Base-by-base conservation (phyloP, 2,113 vertebrate genomes). In the Upupa epops region DNA sequence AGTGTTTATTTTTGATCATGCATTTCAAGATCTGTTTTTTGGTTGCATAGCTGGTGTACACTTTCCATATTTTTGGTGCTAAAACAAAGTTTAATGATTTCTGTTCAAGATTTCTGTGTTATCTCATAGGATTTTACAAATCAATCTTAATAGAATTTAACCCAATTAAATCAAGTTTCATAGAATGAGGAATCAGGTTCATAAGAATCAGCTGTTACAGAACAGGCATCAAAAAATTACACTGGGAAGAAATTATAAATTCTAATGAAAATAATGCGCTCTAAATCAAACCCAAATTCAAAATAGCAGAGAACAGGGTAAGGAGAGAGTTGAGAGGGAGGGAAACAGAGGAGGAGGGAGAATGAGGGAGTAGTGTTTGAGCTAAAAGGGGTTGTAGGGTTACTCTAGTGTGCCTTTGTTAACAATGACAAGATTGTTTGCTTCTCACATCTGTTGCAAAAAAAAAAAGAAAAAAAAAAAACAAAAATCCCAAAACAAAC, bases 401-500 rank as follows among this genome's bases (percentile, higher is more conserved):
- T 89, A 84, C 84, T 72, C 80, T 88, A 90, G 92, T 95, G 92
- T 86, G 91, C 74, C 93, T 96, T 94, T 92, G 90, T 81, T 95
- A 93, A 94, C 95, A 91, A 96, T 75, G 86, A 83, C 94, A 93
- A 94, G 86, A 92, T 79, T 7, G 55, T 91, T 92, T 89, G 93
- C 94, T 93, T 88, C 66, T 78, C 97, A 94, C 93, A 96, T 96
- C 93, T 96, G 96, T 79, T 95, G 94, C 16, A 51, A 84, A 90
- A 93, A 93, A 94, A 96, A 82, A 42, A 42, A 42, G 11, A 11
- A 42, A 42, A 42, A 42, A 11, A 42, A 42, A 42, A 42, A n/a
- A n/a, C n/a, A n/a, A n/a, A n/a, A n/a, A n/a, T n/a, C n/a, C n/a
- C n/a, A n/a, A n/a, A n/a, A n/a, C n/a, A 42, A 42, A 42, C 40